Base-by-base conservation (phyloP, 2,113 vertebrate species). In the Sardina pilchardus region DNA sequence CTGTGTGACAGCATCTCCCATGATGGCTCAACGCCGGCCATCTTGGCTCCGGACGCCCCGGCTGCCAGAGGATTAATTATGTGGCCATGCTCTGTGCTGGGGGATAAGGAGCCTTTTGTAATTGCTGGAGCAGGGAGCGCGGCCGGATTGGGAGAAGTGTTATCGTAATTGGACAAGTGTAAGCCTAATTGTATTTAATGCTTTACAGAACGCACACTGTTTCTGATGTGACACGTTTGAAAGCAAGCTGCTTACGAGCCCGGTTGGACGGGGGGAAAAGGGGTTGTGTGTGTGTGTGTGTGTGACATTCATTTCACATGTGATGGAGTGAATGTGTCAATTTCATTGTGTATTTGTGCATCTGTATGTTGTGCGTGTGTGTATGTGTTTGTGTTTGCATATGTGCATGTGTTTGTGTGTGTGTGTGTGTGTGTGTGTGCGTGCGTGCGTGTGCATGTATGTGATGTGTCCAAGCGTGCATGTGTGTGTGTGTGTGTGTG, bases 161-260 rank as follows among this genome's bases (percentile, higher is more conserved):
- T 85, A 84, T 88, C 75, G 50, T 86, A 88, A 88, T 84, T 85
- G 82, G 78, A 84, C 81, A 87, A 84, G 85, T 85, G 81, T 88
- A 90, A 87, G 53, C 48, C 87, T 87, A 85, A 85, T 85, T 85
- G 85, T 87, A 85, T 86, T 90, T 82, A 85, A 86, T 84, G 87
- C 84, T 87, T 47, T 85, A 82, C 36, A 47, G 81, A 88, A 87
- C 56, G n/a, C 86, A 83, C 56, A 24, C 19, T 30, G 81, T 83
- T 83, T 85, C 39, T 53, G 84, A 83, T 83, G 75, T 39, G 12
- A 24, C 56, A 4, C 53, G 56, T 83, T 26, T 67, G 56, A 63
- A 71, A 71, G 26, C 71, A 81, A 82, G 83, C 86, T 83, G 81
- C 82, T 82, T 14, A 83, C 45, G 30, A 53, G 50, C 50, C 50